phyloP scores from a whole-genome alignment of 2,888 invertebrate genomes.

The Boloria selene region DNA sequence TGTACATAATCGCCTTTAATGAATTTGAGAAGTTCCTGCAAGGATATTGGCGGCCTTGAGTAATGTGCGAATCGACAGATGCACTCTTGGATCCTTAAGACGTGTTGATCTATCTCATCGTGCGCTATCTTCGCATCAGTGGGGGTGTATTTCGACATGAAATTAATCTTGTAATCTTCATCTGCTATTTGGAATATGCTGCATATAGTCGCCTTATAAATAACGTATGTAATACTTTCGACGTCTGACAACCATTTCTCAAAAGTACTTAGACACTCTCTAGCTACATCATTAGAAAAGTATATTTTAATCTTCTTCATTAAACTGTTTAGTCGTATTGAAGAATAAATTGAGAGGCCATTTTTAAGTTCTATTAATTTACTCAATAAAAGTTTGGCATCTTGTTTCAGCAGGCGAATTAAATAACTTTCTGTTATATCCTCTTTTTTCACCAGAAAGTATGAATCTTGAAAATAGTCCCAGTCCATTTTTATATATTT shows the following conservation, averaged over 20 bases:
- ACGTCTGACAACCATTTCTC: slow-evolving; percentile 39
- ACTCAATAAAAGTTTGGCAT: slow-evolving; percentile 37
- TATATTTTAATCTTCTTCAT: slow-evolving; percentile 57
- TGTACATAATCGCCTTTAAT: slow-evolving; percentile 58
- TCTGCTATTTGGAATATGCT: slow-evolving; percentile 54
- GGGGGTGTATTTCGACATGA: slow-evolving; percentile 54
- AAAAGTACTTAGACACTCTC: slow-evolving; percentile 49
- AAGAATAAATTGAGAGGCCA: background rate
- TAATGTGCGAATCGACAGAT: slow-evolving; percentile 54
- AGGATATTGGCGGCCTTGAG: slow-evolving; percentile 56
- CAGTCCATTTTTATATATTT: slow-evolving; percentile 48
- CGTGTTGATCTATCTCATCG: slow-evolving; percentile 42
- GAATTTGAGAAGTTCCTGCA: slow-evolving; percentile 48
- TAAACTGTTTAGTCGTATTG: slow-evolving; percentile 45
- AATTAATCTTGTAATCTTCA: slow-evolving; percentile 44
- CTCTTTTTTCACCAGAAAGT: slow-evolving; percentile 37
- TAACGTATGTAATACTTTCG: background rate
- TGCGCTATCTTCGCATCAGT: slow-evolving; percentile 51
- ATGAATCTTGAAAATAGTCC: slow-evolving; percentile 38
- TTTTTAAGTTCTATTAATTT: slow-evolving; percentile 30
- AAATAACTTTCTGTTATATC: slow-evolving; percentile 38
- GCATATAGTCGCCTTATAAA: slow-evolving; percentile 43
- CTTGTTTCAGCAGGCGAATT: slow-evolving; percentile 42
- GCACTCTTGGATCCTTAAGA: slow-evolving; percentile 49
- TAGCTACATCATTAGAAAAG: slow-evolving; percentile 54